Evolutionary conservation across 1,140 invertebrate species (phyloP).

Genomic region (Panulirus ornatus): DNA sequence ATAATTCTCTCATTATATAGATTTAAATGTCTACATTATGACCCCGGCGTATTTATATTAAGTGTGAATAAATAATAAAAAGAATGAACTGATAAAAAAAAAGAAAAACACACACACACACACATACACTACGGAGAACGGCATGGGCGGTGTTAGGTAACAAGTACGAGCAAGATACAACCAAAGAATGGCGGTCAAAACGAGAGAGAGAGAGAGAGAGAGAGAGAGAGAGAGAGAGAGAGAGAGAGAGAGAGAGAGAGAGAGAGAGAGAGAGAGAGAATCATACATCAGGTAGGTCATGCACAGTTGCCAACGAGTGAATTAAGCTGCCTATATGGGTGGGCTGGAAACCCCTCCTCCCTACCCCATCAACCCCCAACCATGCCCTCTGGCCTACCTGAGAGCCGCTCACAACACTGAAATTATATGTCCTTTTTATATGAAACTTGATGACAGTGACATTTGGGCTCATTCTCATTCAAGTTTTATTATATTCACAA

Average conservation of each 20-base stretch:
- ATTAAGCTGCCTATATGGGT: conserved; percentile 46
- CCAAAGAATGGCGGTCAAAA: conserved; percentile 35
- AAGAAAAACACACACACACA: background rate
- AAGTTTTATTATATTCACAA: background rate
- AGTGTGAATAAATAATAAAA: background rate
- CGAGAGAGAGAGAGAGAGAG: background rate
- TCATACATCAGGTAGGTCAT: conserved; percentile 54
- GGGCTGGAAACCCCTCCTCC: conserved; percentile 30
- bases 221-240: background rate
- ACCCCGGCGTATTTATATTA: background rate
- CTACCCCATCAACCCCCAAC: background rate
- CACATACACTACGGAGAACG: background rate
- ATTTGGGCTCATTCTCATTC: background rate
- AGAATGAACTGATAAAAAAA: background rate
- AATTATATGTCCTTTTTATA: background rate
- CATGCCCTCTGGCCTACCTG: conserved; percentile 5
- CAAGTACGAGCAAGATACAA: conserved; percentile 9
- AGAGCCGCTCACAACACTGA: background rate
- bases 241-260: background rate
- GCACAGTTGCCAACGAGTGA: conserved; percentile 49
- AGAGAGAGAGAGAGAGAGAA: conserved; percentile 35
- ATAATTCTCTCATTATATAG: background rate
- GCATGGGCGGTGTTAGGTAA: background rate
- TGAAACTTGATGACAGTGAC: background rate
- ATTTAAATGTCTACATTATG: background rate